phyloP scores from a whole-genome alignment of 2,888 invertebrate species.

The Venusia cambrica region DNA sequence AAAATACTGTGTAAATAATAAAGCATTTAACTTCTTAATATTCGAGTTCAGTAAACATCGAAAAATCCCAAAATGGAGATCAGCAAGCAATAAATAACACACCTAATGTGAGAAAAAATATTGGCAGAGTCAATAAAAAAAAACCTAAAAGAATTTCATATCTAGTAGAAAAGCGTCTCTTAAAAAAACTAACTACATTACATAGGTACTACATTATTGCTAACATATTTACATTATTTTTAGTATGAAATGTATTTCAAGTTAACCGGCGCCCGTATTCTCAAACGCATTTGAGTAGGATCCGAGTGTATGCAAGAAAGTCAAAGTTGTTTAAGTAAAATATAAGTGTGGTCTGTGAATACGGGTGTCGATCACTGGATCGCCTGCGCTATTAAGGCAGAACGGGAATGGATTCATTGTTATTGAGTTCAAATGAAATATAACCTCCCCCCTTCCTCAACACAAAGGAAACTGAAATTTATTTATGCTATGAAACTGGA shows the following conservation, averaged over 20 bases:
- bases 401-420: neutral
- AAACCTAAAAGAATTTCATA: constrained; percentile 24
- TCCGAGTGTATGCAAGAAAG: too few relatives aligned
- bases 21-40: constrained; percentile 20
- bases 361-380: neutral
- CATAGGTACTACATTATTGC: constrained; percentile 18
- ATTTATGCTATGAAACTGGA: too few relatives aligned
- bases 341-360: neutral
- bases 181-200: constrained; percentile 22
- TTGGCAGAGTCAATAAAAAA: constrained; percentile 10
- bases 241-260: constrained; percentile 5
- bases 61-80: constrained; percentile 16
- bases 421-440: too few relatives aligned
- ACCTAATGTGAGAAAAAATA: constrained; percentile 11
- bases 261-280: neutral
- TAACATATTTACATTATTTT: constrained; percentile 14
- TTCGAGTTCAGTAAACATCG: constrained; percentile 25
- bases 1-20: constrained; percentile 28
- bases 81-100: constrained; percentile 18
- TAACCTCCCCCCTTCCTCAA: too few relatives aligned
- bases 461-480: too few relatives aligned
- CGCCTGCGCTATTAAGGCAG: constrained; percentile 1
- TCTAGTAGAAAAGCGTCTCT: constrained; percentile 23
- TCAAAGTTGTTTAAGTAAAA: too few relatives aligned
- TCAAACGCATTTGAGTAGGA: too few relatives aligned